Conservation (phyloP, 1,140 invertebrate species). For the Drosophila ambigua region DNA sequence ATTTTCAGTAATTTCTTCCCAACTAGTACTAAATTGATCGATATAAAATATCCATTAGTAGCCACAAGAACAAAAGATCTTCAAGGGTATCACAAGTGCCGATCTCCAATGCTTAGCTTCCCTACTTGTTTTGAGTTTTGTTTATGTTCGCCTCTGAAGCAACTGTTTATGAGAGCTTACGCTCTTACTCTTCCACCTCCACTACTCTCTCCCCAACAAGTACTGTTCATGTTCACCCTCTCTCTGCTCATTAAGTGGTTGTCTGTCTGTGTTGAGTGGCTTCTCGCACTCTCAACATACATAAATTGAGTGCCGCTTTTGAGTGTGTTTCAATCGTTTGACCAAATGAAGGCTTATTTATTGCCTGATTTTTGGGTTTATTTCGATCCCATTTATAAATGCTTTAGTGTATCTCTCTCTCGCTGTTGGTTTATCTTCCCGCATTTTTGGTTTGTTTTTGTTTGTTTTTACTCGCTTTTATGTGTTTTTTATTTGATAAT, state of each 20-base stretch:
- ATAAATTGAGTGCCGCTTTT: constrained; percentile 68
- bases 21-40: too few species aligned
- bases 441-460: constrained; percentile 49
- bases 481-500: constrained; percentile 69
- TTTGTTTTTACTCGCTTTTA: constrained; percentile 49
- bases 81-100: too few species aligned
- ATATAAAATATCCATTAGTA: too few species aligned
- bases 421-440: constrained; percentile 56
- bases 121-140: constrained; percentile 35
- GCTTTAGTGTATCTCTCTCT: constrained; percentile 47
- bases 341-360: constrained; percentile 56
- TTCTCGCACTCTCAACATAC: constrained; percentile 28
- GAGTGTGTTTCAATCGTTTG: constrained; percentile 74
- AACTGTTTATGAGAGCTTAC: constrained; percentile 47
- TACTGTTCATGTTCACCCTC: neutral
- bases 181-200: constrained; percentile 8
- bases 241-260: constrained; percentile 58
- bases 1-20: too few species aligned
- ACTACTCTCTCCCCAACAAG: neutral
- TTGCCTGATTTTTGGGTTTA: constrained; percentile 52
- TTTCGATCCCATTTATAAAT: constrained; percentile 68
- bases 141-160: constrained; percentile 23
- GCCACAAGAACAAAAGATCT: too few species aligned
- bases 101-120: too few species aligned
- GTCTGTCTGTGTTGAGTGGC: constrained; percentile 55